Conservation (phyloP, 2,888 invertebrate species). For the Phrixothrix hirtus region DNA sequence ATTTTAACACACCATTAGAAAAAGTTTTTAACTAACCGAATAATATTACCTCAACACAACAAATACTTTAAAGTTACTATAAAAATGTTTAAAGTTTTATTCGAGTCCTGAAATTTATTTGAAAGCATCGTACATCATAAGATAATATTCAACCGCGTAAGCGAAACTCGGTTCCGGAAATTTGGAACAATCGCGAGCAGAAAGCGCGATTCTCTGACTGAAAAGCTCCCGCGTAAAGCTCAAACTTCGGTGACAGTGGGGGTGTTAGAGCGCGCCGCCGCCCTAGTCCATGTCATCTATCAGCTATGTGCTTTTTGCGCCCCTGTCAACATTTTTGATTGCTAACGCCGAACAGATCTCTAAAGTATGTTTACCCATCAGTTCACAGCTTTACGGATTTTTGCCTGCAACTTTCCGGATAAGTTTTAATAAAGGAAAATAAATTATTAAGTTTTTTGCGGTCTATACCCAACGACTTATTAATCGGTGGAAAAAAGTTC, state of each 20-base stretch:
- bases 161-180: slow-evolving; percentile 13
- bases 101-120: no score
- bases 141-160: not conserved
- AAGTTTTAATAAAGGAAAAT: slow-evolving; percentile 8
- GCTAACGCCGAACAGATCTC: slow-evolving; percentile 43
- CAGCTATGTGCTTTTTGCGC: slow-evolving; percentile 48
- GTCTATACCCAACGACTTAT: not conserved
- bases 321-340: slow-evolving; percentile 51
- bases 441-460: not conserved
- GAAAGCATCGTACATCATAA: not conserved
- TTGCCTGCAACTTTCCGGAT: slow-evolving; percentile 1
- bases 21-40: no score
- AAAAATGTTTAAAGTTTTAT: no score
- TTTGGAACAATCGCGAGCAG: slow-evolving; percentile 26
- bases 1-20: no score
- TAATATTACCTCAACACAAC: no score
- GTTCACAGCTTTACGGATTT: slow-evolving; percentile 18
- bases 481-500: not conserved
- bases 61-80: not conserved
- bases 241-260: slow-evolving; percentile 36
- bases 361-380: slow-evolving; percentile 23
- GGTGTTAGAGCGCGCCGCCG: slow-evolving; percentile 45
- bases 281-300: slow-evolving; percentile 46
- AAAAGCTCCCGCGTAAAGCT: slow-evolving; percentile 41
- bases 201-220: slow-evolving; percentile 36